Conservation (phyloP, 1,140 invertebrate genomes). For the Drosophila triauraria region DNA sequence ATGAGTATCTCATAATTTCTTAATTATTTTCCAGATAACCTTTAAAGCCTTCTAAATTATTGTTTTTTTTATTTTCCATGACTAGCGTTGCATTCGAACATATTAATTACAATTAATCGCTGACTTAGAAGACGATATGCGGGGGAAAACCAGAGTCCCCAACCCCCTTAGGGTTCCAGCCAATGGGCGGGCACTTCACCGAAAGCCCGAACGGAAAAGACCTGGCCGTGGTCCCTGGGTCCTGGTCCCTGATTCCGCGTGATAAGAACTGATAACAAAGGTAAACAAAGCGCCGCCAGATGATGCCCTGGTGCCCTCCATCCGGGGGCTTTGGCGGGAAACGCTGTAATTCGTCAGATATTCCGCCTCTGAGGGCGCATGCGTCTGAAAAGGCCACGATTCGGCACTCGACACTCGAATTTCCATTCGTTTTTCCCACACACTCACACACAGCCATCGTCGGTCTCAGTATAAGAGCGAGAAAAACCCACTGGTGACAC, state of each 20-base stretch:
- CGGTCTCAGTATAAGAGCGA: constrained; percentile 38
- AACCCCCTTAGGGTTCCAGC: constrained; percentile 24
- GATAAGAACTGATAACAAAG: constrained; percentile 82
- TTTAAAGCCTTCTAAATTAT: no score
- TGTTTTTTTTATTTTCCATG: neutral
- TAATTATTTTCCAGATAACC: no score
- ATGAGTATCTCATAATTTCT: no score
- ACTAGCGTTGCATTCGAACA: neutral
- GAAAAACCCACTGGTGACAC: neutral
- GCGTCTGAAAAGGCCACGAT: constrained; percentile 38
- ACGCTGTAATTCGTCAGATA: constrained; percentile 76
- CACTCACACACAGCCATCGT: neutral
- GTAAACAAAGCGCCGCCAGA: constrained; percentile 69
- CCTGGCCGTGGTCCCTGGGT: constrained; percentile 3
- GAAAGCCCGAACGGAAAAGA: constrained; percentile 2
- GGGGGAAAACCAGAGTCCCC: neutral
- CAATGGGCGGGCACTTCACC: constrained; percentile 73
- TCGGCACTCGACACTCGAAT: constrained; percentile 21
- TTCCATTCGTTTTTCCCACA: constrained; percentile 16
- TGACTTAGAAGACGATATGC: neutral
- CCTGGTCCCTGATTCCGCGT: constrained; percentile 31
- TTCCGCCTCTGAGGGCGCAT: constrained; percentile 37
- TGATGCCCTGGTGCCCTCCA: constrained; percentile 32
- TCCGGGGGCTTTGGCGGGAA: constrained; percentile 66
- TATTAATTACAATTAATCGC: constrained; percentile 39